Base-by-base conservation (phyloP, 1,140 invertebrate genomes). In the Papilio xuthus region DNA sequence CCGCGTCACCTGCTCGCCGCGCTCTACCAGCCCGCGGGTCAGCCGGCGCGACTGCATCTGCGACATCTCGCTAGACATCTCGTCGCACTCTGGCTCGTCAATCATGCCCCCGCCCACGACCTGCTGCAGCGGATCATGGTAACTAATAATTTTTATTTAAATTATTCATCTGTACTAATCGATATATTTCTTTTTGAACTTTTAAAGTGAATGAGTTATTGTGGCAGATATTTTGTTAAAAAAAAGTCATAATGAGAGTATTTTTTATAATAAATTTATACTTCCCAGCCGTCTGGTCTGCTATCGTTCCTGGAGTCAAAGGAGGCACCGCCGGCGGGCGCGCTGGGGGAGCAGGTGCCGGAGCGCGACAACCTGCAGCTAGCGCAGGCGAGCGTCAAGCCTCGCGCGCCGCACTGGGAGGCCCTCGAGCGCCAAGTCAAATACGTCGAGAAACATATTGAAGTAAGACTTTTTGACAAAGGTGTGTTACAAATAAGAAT, bases 51-150 rank as follows among this genome's bases (percentile, higher is more conserved):
- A 0, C 86, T 93, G 75, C 91, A 91, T 2, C 97, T 98, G 86
- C 95, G 98, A 69, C 99, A 99, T 90, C 94, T 99, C 18, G 99
- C 98, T 71, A 95, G 99, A 15, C 98, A 99, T 94, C 94, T 99
- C n/a, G 97, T 99, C 76, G 97, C 97, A 20, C 95, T 99, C n/a
- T 99, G 99, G 99, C 96, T 99, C 0, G 98, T 98, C 15, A 98
- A 98, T 71, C 98, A 99, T 94, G 96, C 97, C 23, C 97, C 97
- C 26, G 98, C 99, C 0, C 97, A 98, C 95, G 97, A 97, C 41
- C 94, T 99, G 18, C 95, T 99, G 7, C 96, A 96, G 84, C 94
- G 99, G 89, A 98, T 99, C 78, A 96, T 99, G 96, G 98, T 99
- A 94, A 93, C 13, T 26, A 12, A 84, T 50, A 37, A 18, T 41